phyloP scores from a whole-genome alignment of 2,797 vertebrate genomes.

The Phataginus tricuspis region DNA sequence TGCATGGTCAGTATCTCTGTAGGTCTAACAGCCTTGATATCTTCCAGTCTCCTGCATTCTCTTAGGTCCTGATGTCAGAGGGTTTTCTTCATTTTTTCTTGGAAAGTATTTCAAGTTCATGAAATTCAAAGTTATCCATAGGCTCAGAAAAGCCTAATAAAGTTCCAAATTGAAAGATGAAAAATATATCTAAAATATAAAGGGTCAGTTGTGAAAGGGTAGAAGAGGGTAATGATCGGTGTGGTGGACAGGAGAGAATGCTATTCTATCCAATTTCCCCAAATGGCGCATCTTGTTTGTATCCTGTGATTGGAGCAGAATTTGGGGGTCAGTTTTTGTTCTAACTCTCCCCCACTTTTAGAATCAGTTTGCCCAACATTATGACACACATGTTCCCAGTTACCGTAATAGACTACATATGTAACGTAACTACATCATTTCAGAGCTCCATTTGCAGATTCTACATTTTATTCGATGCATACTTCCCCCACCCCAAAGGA shows the following conservation, averaged over 20 bases:
- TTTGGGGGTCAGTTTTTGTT: slow-evolving; percentile 63
- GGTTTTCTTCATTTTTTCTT: slow-evolving; percentile 3
- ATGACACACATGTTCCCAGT: slow-evolving; percentile 50
- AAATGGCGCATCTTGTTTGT: not conserved
- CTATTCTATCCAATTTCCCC: not conserved
- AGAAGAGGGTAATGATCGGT: not conserved
- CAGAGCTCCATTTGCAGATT: slow-evolving; percentile 59
- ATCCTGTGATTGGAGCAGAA: slow-evolving; percentile 48
- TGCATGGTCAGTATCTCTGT: not conserved
- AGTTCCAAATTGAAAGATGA: slow-evolving; percentile 1
- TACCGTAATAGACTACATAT: slow-evolving; percentile 77
- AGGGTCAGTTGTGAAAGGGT: not conserved
- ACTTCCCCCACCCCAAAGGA: slow-evolving; percentile 40
- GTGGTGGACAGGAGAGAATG: not conserved
- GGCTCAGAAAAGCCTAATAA: slow-evolving; percentile 35
- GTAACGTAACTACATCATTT: slow-evolving; percentile 70
- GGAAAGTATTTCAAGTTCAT: slow-evolving; percentile 53
- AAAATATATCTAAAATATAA: slow-evolving; percentile 36
- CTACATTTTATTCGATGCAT: slow-evolving; percentile 62
- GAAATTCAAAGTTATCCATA: slow-evolving; percentile 42
- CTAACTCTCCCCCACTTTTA: slow-evolving; percentile 60
- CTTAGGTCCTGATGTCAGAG: not conserved
- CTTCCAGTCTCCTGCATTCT: slow-evolving; percentile 26
- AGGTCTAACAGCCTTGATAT: not conserved
- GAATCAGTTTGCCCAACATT: slow-evolving; percentile 50